Conservation (phyloP, 2,888 invertebrate species). For the Masnerella sp. region DNA sequence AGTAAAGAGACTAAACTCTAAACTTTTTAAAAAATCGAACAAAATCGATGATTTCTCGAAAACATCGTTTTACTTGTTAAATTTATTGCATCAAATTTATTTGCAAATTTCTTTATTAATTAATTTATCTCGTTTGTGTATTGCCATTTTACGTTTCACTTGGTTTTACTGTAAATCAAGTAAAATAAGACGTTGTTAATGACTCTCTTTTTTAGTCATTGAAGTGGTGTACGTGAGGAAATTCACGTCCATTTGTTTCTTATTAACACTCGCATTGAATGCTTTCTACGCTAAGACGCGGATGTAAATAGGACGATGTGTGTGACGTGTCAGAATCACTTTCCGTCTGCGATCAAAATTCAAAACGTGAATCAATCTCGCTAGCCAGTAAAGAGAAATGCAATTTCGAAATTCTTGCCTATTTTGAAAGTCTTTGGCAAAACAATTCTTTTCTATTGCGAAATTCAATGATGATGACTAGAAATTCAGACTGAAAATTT, state of each 20-base stretch:
- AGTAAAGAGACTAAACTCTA: too few relatives aligned
- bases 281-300: constrained; percentile 47
- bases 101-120: too few relatives aligned
- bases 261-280: constrained; percentile 34
- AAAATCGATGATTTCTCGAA: too few relatives aligned
- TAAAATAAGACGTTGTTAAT: constrained; percentile 17
- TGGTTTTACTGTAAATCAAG: constrained; percentile 5
- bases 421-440: constrained; percentile 16
- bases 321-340: constrained; percentile 35
- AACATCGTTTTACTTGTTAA: too few relatives aligned
- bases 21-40: too few relatives aligned
- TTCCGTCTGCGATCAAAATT: constrained; percentile 47
- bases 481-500: too few relatives aligned
- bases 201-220: constrained; percentile 14
- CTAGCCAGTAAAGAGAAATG: constrained; percentile 33
- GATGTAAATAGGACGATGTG: constrained; percentile 46
- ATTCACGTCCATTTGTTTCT: constrained; percentile 36
- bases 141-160: constrained; percentile 8
- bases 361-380: constrained; percentile 23
- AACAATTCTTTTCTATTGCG: too few relatives aligned
- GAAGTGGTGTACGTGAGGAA: constrained; percentile 42
- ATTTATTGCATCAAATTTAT: too few relatives aligned
- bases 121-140: too few relatives aligned
- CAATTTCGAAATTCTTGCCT: constrained; percentile 41
- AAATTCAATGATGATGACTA: neutral